Evolutionary conservation across 2,113 vertebrate genomes (phyloP).

Genomic region (Phaethon lepturus): DNA sequence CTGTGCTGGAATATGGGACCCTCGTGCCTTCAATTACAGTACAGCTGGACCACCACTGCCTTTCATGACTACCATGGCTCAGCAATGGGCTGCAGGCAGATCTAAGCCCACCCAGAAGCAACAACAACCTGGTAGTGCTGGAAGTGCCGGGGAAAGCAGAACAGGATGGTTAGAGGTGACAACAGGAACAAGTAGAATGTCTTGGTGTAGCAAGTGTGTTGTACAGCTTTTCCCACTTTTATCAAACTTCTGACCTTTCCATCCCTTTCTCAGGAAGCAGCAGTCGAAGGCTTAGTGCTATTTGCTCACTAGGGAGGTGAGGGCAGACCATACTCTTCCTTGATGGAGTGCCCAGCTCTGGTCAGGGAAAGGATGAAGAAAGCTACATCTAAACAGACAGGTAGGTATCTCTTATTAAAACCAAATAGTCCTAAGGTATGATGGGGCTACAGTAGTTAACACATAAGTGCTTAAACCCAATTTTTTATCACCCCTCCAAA

Average conservation of each 20-base stretch:
- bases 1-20: not conserved
- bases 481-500: not conserved
- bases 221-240: not conserved
- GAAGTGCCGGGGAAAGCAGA: not conserved
- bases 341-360: not conserved
- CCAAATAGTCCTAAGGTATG: not conserved
- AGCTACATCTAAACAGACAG: not conserved
- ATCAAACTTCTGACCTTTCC: not conserved
- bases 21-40: not conserved
- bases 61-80: not conserved
- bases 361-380: not conserved
- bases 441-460: not conserved
- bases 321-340: not conserved
- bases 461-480: not conserved
- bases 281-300: not conserved
- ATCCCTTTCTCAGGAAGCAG: not conserved
- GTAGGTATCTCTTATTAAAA: not conserved
- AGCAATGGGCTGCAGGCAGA: not conserved
- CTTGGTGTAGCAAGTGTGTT: accelerated
- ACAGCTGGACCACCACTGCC: not conserved
- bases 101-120: not conserved
- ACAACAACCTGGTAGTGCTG: not conserved
- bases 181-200: not conserved
- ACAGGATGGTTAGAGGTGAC: too few relatives aligned
- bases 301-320: not conserved